Evolutionary conservation across 2,797 vertebrate species (phyloP).

Genomic region (Furcifer pardalis): DNA sequence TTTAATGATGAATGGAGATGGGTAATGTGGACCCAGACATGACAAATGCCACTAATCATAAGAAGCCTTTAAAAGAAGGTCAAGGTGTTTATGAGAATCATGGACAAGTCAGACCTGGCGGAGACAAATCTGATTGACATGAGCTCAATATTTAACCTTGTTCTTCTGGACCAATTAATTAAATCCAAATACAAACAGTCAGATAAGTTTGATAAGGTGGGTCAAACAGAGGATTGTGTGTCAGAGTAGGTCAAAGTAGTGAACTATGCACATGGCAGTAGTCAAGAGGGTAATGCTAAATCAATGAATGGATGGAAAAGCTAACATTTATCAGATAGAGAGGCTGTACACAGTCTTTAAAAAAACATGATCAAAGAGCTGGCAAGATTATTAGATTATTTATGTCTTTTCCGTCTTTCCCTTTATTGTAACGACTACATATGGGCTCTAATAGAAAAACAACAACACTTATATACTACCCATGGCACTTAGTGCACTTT

Average conservation of each 20-base stretch:
- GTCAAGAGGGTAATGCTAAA: background rate
- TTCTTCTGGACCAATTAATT: conserved; percentile 13
- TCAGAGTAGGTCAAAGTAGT: conserved; percentile 8
- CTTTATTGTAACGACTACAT: background rate
- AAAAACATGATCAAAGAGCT: background rate
- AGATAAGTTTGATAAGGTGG: conserved; percentile 4
- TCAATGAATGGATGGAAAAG: background rate
- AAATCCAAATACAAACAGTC: conserved; percentile 14
- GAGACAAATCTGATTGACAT: conserved; percentile 16
- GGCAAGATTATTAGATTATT: background rate
- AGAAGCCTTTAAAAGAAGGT: background rate
- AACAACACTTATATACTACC: too few species aligned
- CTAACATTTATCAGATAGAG: background rate
- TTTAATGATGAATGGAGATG: conserved; percentile 8
- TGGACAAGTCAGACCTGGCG: background rate
- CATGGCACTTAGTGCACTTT: too few species aligned
- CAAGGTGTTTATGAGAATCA: background rate
- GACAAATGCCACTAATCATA: conserved; percentile 12
- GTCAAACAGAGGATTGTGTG: background rate
- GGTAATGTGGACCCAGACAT: background rate
- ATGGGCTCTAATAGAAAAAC: background rate
- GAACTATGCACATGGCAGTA: background rate
- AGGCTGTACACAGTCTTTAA: background rate
- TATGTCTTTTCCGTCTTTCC: background rate
- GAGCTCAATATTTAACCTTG: conserved; percentile 26